A percentile compares a stretch with the other conserved stretches of the same genome.
Evolutionary conservation across 2,888 invertebrate genomes (phyloP).

Genomic region (Periphyllus acericola): DNA sequence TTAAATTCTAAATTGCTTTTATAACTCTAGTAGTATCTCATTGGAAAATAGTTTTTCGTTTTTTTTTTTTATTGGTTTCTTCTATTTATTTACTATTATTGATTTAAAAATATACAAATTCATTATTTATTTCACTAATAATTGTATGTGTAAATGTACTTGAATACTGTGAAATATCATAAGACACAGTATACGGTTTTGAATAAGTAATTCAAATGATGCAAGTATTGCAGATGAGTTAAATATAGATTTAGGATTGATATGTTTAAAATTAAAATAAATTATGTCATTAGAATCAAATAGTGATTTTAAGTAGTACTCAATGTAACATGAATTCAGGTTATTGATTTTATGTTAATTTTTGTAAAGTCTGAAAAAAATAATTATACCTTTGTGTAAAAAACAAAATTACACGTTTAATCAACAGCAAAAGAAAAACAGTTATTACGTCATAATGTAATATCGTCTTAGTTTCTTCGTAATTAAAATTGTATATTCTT

Average conservation of each 20-base stretch:
- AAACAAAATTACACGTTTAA: background rate
- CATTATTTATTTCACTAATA: background rate
- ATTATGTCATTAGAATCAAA: background rate
- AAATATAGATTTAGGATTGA: too few relatives aligned
- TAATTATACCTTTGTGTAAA: background rate
- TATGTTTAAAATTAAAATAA: background rate
- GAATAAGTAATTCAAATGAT: too few relatives aligned
- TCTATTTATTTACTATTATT: background rate
- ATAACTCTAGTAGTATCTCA: background rate
- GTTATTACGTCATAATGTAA: background rate
- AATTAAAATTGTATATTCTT: too few relatives aligned
- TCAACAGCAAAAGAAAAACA: background rate
- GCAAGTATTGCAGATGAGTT: too few relatives aligned
- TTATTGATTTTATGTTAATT: background rate
- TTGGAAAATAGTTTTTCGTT: background rate
- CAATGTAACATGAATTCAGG: background rate
- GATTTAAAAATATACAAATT: background rate
- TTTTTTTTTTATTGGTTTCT: background rate
- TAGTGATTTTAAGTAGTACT: background rate
- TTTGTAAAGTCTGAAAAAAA: background rate
- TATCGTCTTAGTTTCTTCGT: background rate
- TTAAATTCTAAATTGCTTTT: constrained; percentile 19
- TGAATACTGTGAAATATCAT: too few relatives aligned
- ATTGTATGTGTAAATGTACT: too few relatives aligned
- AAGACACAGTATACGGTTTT: too few relatives aligned